A percentile compares a stretch with the other conserved stretches of the same genome.
phyloP scores from a whole-genome alignment of 2,113 vertebrate species.

The Pomatorhinus ruficollis region DNA sequence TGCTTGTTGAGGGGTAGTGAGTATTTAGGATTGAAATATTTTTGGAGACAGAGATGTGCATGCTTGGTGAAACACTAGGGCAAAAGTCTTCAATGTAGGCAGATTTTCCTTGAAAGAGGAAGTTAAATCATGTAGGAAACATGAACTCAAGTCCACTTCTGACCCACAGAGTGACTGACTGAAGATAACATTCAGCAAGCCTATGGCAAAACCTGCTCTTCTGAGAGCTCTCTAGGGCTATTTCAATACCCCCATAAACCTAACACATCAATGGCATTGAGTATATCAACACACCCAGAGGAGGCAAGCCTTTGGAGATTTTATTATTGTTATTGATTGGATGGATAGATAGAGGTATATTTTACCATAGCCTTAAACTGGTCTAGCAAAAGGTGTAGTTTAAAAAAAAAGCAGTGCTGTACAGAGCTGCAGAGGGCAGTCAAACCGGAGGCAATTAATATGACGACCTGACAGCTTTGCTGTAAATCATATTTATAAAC shows the following conservation, averaged over 20 bases:
- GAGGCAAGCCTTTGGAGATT: not conserved
- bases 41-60: not conserved
- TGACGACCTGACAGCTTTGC: not conserved
- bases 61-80: not conserved
- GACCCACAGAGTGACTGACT: not conserved
- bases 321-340: not conserved
- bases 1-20: not conserved
- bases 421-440: not conserved
- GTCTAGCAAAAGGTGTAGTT: not conserved
- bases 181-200: not conserved
- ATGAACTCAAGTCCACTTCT: not conserved
- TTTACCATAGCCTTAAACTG: not conserved
- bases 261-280: not conserved
- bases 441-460: not conserved
- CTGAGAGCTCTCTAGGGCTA: not conserved
- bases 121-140: not conserved
- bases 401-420: not conserved
- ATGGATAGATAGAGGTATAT: not conserved
- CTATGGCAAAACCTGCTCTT: not conserved
- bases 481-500: not conserved
- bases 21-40: not conserved
- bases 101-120: slow-evolving; percentile 29
- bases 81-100: slow-evolving; percentile 22
- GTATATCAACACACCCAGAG: not conserved
- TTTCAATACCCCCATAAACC: not conserved